These are phyloP conservation scores for Calameuta filiformis DNA, from an alignment of 2,888 invertebrate genomes.

Conservation along the genomic window DNA sequence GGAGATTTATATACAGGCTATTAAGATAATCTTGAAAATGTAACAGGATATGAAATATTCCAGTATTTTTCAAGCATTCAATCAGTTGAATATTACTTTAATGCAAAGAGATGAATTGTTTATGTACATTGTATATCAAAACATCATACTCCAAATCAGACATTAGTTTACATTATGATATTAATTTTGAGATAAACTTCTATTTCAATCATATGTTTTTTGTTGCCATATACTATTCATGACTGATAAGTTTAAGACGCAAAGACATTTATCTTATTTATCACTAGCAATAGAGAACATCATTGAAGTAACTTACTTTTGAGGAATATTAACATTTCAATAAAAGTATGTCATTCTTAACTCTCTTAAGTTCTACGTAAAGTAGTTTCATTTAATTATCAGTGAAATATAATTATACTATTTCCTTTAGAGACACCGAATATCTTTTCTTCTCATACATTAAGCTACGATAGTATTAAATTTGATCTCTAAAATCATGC, in stretches of 20 bases:
- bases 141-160: neutral
- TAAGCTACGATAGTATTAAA: neutral
- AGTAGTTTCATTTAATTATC: neutral
- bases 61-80: neutral
- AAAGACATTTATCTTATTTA: neutral
- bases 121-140: neutral
- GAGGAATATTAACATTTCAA: too few species aligned
- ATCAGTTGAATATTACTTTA: neutral
- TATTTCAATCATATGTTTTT: neutral
- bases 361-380: neutral
- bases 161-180: neutral
- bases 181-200: conserved; percentile 9
- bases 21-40: neutral
- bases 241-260: neutral
- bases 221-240: neutral
- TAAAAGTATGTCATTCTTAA: neutral
- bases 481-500: neutral
- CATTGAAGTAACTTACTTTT: neutral
- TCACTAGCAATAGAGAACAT: neutral
- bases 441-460: neutral
- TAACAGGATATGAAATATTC: neutral
- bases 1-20: neutral
- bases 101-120: neutral
- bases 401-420: neutral
- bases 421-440: neutral